Percentiles rank a stretch among this genome's conserved stretches.
Evolutionary conservation across 2,113 vertebrate species (phyloP).

Genomic region (Notothenia coriiceps): DNA sequence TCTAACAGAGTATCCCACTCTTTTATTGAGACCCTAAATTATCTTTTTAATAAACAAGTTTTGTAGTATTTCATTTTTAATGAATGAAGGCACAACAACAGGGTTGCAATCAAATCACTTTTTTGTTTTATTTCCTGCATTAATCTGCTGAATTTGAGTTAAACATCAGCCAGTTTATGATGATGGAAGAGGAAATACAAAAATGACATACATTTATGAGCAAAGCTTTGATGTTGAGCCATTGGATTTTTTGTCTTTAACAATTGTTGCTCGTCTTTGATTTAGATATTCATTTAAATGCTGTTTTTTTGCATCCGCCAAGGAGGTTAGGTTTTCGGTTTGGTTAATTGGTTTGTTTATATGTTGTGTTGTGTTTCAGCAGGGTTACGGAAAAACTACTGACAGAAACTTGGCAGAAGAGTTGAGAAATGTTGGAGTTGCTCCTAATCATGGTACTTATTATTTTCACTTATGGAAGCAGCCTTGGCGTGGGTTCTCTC

Average conservation of each 20-base stretch:
- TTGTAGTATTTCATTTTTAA: background rate
- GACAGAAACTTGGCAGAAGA: no score
- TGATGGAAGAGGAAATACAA: background rate
- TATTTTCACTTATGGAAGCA: no score
- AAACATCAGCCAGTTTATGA: background rate
- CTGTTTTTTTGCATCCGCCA: background rate
- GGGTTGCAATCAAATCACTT: background rate
- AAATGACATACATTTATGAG: background rate
- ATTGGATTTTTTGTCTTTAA: background rate
- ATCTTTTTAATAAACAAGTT: background rate
- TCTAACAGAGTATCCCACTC: no score
- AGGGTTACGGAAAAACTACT: no score
- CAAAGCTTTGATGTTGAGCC: background rate
- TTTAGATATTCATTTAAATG: background rate
- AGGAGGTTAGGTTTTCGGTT: no score
- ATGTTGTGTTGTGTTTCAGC: no score
- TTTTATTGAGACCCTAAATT: no score
- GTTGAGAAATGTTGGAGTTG: no score
- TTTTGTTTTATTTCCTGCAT: background rate
- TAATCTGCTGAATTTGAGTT: background rate
- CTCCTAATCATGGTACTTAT: no score
- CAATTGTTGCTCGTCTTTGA: background rate
- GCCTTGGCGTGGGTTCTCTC: no score
- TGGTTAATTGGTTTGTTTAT: no score
- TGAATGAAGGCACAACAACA: background rate